Conservation (phyloP, 2,113 vertebrate genomes). For the Psittacus erithacus region DNA sequence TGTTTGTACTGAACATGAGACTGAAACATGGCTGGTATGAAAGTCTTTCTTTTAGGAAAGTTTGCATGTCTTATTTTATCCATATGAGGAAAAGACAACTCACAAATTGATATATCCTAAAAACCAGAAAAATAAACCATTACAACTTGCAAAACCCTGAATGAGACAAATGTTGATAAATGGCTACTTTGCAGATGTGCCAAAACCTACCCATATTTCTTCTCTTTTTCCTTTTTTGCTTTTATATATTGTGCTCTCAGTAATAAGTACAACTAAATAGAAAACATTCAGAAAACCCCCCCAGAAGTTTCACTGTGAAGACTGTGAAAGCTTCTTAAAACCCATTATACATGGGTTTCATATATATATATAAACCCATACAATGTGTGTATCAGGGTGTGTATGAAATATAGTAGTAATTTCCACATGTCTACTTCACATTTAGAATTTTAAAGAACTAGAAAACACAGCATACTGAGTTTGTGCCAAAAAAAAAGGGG, state of each 20-base stretch:
- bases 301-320: background rate
- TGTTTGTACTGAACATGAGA: constrained; percentile 77
- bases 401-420: background rate
- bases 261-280: background rate
- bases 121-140: constrained; percentile 7
- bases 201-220: background rate
- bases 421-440: background rate
- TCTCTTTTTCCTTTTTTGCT: background rate
- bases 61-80: constrained; percentile 19
- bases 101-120: constrained; percentile 59
- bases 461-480: background rate
- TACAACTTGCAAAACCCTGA: background rate
- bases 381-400: background rate
- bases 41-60: constrained; percentile 70
- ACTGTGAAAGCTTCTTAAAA: background rate
- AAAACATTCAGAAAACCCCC: background rate
- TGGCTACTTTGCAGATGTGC: background rate
- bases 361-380: background rate
- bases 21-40: constrained; percentile 73
- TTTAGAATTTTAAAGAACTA: background rate
- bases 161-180: background rate
- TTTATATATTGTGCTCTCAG: background rate
- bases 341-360: background rate
- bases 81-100: constrained; percentile 72
- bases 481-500: rapidly evolving